Percentiles rank a stretch among this genome's conserved stretches.
phyloP scores from a whole-genome alignment of 2,797 vertebrate genomes.

The Clarias platycephalus region DNA sequence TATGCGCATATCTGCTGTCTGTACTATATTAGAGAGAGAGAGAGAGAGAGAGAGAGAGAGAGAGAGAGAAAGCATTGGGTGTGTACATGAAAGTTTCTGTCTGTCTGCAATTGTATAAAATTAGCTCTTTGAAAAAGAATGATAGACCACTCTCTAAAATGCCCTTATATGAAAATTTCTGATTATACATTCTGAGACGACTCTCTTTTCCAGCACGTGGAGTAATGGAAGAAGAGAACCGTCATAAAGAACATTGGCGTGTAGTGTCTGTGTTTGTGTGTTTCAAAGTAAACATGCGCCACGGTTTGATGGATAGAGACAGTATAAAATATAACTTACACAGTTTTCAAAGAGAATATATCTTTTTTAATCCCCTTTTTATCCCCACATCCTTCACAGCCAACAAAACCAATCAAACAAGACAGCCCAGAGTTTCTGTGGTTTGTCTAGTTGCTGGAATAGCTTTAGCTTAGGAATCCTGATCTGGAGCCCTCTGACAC shows the following conservation, averaged over 20 bases:
- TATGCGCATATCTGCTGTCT: conserved; percentile 46
- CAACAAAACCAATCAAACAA: conserved; percentile 47
- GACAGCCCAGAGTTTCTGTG: conserved; percentile 31
- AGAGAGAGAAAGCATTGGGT: conserved; percentile 24
- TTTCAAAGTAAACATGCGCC: conserved; percentile 54
- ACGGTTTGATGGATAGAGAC: conserved; percentile 50
- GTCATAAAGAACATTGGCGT: conserved; percentile 53
- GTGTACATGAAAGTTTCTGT: conserved; percentile 46
- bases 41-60: neutral
- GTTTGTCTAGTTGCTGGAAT: conserved; percentile 35
- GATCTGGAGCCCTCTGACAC: conserved; percentile 31
- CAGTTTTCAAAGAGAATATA: conserved; percentile 49
- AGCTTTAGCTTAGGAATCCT: conserved; percentile 32
- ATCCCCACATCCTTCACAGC: conserved; percentile 34
- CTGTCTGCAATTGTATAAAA: conserved; percentile 50
- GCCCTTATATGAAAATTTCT: conserved; percentile 45
- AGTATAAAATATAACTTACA: conserved; percentile 45
- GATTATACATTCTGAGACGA: conserved; percentile 48
- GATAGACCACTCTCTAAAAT: conserved; percentile 51
- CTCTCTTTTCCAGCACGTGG: conserved; percentile 41
- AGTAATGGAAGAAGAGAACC: conserved; percentile 49
- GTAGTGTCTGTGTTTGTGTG: conserved; percentile 41
- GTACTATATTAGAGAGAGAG: conserved; percentile 32
- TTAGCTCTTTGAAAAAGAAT: conserved; percentile 51
- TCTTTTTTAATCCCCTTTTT: conserved; percentile 43